Evolutionary conservation across 1,140 invertebrate species (phyloP).

Genomic region (Ips nitidus): DNA sequence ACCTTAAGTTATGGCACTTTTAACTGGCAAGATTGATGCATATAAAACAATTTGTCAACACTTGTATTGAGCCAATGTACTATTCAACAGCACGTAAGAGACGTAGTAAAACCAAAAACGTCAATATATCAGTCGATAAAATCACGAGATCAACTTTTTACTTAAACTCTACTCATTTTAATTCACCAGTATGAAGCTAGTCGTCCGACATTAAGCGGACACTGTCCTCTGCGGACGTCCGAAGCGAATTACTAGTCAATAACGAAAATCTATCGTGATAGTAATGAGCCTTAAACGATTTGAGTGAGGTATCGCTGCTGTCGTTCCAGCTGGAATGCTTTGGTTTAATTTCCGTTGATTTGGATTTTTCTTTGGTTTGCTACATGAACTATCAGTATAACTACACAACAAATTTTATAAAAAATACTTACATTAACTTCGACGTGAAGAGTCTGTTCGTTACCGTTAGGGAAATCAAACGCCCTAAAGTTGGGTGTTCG

Average conservation of each 20-base stretch:
- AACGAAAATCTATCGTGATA: slow-evolving; percentile 49
- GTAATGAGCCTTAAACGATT: slow-evolving; percentile 42
- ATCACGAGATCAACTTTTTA: not conserved
- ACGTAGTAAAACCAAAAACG: no score
- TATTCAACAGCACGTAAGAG: no score
- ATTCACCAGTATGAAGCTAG: slow-evolving; percentile 15
- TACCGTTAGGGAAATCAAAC: slow-evolving; percentile 48
- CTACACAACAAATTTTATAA: not conserved
- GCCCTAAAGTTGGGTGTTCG: slow-evolving; percentile 47
- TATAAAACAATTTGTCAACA: no score
- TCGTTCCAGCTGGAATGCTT: slow-evolving; percentile 47
- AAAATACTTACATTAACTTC: slow-evolving; percentile 45
- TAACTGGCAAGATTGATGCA: no score
- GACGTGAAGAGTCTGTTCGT: slow-evolving; percentile 46
- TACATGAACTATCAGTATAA: slow-evolving; percentile 25
- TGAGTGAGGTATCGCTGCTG: slow-evolving; percentile 43
- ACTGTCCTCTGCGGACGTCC: slow-evolving; percentile 48
- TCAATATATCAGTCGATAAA: no score
- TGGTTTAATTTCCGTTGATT: slow-evolving; percentile 42
- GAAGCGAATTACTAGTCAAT: slow-evolving; percentile 44
- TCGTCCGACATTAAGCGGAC: slow-evolving; percentile 48
- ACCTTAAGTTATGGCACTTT: no score
- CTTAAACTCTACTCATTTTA: not conserved
- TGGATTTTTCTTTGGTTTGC: slow-evolving; percentile 46
- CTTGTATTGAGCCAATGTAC: no score